phyloP scores from a whole-genome alignment of 2,888 invertebrate genomes.

The Melieria picta region DNA sequence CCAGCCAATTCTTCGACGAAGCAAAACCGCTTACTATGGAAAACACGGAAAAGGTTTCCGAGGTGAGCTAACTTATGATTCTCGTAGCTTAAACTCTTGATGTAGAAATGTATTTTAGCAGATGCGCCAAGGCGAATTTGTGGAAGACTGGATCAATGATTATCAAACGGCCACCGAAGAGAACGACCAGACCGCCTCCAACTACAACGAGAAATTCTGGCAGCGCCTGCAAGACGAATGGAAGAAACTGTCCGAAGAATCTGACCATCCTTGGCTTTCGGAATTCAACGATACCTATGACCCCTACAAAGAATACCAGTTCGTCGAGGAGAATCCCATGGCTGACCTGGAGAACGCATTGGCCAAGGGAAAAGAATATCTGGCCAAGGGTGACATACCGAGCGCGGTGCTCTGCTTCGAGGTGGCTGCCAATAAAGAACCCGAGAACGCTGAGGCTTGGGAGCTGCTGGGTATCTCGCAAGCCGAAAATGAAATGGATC shows the following conservation, averaged over 20 bases:
- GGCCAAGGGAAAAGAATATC: slow-evolving; percentile 83
- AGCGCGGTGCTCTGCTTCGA: slow-evolving; percentile 97
- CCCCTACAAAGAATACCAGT: slow-evolving; percentile 70
- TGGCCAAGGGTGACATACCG: slow-evolving; percentile 90
- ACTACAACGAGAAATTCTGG: slow-evolving; percentile 72
- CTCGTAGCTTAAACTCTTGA: neutral
- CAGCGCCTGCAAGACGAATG: slow-evolving; percentile 78
- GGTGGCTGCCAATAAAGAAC: slow-evolving; percentile 87
- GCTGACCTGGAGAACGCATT: slow-evolving; percentile 80
- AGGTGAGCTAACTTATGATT: neutral
- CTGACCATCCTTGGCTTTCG: slow-evolving; percentile 77
- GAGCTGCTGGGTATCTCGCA: slow-evolving; percentile 88
- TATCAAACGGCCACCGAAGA: slow-evolving; percentile 70
- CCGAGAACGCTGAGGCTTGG: slow-evolving; percentile 86
- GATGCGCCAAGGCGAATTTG: slow-evolving; percentile 10
- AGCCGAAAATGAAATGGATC: slow-evolving; percentile 98
- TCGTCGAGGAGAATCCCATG: slow-evolving; percentile 84
- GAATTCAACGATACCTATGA: slow-evolving; percentile 74
- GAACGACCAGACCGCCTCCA: slow-evolving; percentile 72
- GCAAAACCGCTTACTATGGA: neutral
- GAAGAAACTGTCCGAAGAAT: slow-evolving; percentile 76
- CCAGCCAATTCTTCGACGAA: slow-evolving; percentile 32
- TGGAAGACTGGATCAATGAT: slow-evolving; percentile 65
- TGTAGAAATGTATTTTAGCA: neutral
- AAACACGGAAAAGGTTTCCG: slow-evolving; percentile 36